Evolutionary conservation across 2,888 invertebrate genomes (phyloP).

Genomic region (Blera fallax): DNA sequence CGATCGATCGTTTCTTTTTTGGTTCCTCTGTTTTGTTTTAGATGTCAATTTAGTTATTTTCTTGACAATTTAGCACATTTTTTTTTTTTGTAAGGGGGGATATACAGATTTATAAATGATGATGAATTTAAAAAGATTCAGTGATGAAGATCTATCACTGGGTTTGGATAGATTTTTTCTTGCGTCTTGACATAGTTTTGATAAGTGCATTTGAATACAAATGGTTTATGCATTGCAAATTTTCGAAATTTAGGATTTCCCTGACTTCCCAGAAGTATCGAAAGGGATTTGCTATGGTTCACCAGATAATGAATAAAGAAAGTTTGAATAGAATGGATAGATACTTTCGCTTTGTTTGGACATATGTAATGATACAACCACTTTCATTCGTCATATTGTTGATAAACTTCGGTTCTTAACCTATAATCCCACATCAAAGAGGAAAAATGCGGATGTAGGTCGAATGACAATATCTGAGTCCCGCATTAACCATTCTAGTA

Average conservation of each 20-base stretch:
- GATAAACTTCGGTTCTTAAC: no score
- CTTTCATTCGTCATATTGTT: not conserved
- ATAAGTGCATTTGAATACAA: not conserved
- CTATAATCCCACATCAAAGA: no score
- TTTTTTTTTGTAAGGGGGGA: not conserved
- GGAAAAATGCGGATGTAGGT: no score
- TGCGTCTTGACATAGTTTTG: slow-evolving; percentile 1
- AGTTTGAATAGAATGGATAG: not conserved
- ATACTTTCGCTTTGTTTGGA: not conserved
- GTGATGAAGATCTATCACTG: not conserved
- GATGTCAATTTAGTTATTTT: not conserved
- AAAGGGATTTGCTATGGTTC: not conserved
- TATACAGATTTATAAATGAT: not conserved
- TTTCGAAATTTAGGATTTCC: not conserved
- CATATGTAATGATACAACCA: not conserved
- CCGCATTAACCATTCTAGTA: no score
- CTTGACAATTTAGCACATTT: not conserved
- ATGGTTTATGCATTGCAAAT: slow-evolving; percentile 18
- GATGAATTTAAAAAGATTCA: not conserved
- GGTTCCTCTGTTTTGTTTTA: not conserved
- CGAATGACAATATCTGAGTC: no score
- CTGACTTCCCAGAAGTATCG: not conserved
- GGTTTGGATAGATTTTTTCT: not conserved
- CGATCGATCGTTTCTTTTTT: not conserved
- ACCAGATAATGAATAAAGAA: not conserved